Conservation (phyloP, 2,113 vertebrate species). For the Andinoacara biseriatus region DNA sequence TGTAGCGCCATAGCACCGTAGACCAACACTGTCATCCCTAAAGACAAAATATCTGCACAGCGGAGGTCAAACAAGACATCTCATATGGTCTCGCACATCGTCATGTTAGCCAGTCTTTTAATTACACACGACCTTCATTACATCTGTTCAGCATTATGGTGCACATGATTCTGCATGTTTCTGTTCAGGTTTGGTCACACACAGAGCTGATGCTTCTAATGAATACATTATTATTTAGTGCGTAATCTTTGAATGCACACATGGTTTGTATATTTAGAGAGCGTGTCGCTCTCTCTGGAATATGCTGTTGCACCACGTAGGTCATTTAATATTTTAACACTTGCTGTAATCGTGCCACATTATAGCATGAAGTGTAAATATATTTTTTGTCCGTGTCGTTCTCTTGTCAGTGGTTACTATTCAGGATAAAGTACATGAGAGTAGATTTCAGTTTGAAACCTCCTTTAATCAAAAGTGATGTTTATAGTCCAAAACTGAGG, state of each 20-base stretch:
- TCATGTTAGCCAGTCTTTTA: neutral
- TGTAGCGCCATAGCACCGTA: no score
- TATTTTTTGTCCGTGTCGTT: neutral
- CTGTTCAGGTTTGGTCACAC: neutral
- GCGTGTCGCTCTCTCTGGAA: neutral
- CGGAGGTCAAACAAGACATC: neutral
- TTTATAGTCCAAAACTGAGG: neutral
- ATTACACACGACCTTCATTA: no score
- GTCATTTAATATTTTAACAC: constrained; percentile 31
- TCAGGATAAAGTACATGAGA: neutral
- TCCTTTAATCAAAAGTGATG: neutral
- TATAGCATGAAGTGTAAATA: neutral
- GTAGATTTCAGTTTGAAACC: neutral
- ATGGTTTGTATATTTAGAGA: neutral
- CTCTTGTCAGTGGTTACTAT: neutral
- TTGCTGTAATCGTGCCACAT: neutral
- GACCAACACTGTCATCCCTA: neutral
- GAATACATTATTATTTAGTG: neutral
- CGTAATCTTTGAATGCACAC: neutral
- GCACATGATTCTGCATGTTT: neutral
- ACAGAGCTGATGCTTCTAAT: neutral
- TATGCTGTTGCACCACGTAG: neutral
- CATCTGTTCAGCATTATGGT: no score
- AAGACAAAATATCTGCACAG: accelerated
- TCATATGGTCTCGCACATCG: neutral